Evolutionary conservation across 2,113 vertebrate species (phyloP).

Genomic region (Cygnus buccinator): DNA sequence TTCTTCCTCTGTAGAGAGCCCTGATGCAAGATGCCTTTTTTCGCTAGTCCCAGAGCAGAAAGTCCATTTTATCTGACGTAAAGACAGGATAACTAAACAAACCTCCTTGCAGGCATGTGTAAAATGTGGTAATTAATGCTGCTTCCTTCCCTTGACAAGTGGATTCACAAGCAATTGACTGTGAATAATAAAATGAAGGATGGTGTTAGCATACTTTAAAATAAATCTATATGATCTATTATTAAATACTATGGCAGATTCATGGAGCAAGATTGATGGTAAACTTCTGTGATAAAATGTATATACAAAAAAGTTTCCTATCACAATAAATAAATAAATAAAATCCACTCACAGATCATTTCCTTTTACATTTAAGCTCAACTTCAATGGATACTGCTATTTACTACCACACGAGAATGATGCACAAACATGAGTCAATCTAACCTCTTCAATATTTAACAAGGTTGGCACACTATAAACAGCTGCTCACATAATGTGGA

Average conservation of each 20-base stretch:
- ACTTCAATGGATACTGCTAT: slow-evolving; percentile 4
- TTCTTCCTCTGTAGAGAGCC: background rate
- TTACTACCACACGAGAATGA: slow-evolving; percentile 8
- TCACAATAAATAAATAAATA: background rate
- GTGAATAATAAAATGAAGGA: slow-evolving; percentile 4
- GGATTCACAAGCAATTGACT: background rate
- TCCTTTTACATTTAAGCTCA: slow-evolving; percentile 32
- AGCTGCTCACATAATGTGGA: slow-evolving; percentile 64
- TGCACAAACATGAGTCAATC: slow-evolving; percentile 13
- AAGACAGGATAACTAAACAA: background rate
- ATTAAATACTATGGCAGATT: background rate
- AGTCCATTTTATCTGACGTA: background rate
- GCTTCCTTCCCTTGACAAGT: background rate
- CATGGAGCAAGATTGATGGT: background rate
- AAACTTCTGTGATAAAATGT: background rate
- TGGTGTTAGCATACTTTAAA: slow-evolving; percentile 10
- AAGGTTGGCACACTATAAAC: slow-evolving; percentile 57
- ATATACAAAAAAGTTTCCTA: background rate
- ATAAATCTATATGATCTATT: slow-evolving; percentile 15
- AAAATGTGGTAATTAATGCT: slow-evolving; percentile 17
- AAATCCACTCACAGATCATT: background rate
- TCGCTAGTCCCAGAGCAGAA: background rate
- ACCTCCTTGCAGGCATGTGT: background rate
- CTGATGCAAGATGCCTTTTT: background rate
- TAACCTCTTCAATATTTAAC: slow-evolving; percentile 61